Evolutionary conservation across 2,113 vertebrate species (phyloP).

Genomic region (Limnothrissa miodon): DNA sequence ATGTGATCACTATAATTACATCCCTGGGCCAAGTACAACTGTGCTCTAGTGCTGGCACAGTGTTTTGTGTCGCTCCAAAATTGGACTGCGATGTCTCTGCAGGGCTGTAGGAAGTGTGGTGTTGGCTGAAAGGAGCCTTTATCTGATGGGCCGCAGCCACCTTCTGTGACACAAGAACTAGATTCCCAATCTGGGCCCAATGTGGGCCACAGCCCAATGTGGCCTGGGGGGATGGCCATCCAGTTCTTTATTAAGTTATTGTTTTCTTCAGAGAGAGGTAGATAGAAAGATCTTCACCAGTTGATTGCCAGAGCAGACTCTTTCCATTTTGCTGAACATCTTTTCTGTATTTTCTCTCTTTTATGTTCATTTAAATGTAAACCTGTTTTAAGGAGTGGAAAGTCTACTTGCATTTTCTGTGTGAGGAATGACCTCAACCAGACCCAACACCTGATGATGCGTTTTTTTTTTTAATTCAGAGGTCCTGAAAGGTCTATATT

Average conservation of each 20-base stretch:
- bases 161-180: not conserved
- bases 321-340: not conserved
- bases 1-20: too few species aligned
- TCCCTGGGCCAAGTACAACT: not conserved
- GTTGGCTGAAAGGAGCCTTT: not conserved
- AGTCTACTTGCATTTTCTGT: too few species aligned
- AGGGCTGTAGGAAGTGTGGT: not conserved
- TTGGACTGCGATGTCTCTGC: not conserved
- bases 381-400: too few species aligned
- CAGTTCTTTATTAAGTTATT: not conserved
- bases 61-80: not conserved
- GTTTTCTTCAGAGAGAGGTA: not conserved
- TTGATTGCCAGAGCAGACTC: not conserved
- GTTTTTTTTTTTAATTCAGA: too few species aligned
- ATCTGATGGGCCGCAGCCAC: not conserved
- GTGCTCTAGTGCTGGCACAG: not conserved
- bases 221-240: not conserved
- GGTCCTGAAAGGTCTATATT: too few species aligned
- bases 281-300: not conserved
- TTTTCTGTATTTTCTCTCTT: too few species aligned
- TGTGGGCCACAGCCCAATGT: not conserved
- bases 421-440: too few species aligned
- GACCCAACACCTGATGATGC: too few species aligned
- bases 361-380: too few species aligned
- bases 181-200: not conserved